Evolutionary conservation across 1,140 invertebrate genomes (phyloP).

Genomic region (Drosophila rufa): DNA sequence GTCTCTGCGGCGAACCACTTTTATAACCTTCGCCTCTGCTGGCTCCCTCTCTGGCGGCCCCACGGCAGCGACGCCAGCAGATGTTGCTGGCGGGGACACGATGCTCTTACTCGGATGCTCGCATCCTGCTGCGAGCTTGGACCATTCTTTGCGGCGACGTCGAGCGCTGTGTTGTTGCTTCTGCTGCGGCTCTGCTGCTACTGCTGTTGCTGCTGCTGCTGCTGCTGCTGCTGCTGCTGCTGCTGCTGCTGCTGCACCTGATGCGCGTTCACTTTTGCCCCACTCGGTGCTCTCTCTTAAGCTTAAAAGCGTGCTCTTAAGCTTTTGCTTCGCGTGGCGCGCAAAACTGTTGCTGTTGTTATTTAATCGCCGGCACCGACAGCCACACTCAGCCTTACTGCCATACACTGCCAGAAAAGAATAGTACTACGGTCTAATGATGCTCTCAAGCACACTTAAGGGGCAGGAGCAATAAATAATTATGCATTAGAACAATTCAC

Average conservation of each 20-base stretch:
- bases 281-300: constrained; percentile 3
- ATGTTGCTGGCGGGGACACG: constrained; percentile 49
- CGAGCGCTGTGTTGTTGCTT: constrained; percentile 14
- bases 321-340: constrained; percentile 54
- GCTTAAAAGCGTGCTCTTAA: constrained; percentile 23
- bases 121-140: constrained; percentile 54
- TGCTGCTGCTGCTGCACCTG: constrained; percentile 51
- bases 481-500: too few species aligned
- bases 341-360: constrained; percentile 82
- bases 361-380: constrained; percentile 76
- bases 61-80: constrained; percentile 46
- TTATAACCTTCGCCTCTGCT: constrained; percentile 64
- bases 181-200: constrained; percentile 33
- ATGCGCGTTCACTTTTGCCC: constrained; percentile 55
- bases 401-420: constrained; percentile 20
- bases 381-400: constrained; percentile 48
- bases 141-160: constrained; percentile 70
- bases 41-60: constrained; percentile 29
- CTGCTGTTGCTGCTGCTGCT: background rate
- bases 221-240: constrained; percentile 12
- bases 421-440: background rate
- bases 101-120: constrained; percentile 38
- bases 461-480: background rate
- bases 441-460: background rate
- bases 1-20: constrained; percentile 76